Conservation (phyloP, 2,888 invertebrate species). For the Xylota segnis region DNA sequence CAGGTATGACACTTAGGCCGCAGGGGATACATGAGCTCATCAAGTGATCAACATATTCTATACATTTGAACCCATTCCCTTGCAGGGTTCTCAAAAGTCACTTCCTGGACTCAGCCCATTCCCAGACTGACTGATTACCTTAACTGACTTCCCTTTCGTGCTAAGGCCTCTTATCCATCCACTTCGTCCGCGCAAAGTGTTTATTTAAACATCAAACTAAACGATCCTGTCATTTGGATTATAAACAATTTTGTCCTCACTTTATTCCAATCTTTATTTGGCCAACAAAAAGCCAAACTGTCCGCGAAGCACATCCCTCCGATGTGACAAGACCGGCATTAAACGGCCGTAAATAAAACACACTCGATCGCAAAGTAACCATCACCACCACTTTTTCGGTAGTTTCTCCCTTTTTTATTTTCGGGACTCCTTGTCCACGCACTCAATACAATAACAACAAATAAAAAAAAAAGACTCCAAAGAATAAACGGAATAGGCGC, state of each 20-base stretch:
- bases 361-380: slow-evolving; percentile 37
- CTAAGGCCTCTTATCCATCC: background rate
- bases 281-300: slow-evolving; percentile 29
- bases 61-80: too few species aligned
- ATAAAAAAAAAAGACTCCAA: background rate
- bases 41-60: too few species aligned
- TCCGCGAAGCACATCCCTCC: slow-evolving; percentile 40
- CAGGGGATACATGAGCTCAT: too few species aligned
- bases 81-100: too few species aligned
- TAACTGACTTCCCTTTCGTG: background rate
- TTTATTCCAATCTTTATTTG: slow-evolving; percentile 22
- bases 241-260: slow-evolving; percentile 45
- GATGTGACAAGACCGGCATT: slow-evolving; percentile 51
- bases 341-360: slow-evolving; percentile 46
- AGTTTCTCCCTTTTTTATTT: slow-evolving; percentile 19
- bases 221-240: slow-evolving; percentile 42
- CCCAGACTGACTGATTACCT: background rate
- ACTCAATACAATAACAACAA: background rate
- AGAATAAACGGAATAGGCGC: slow-evolving; percentile 59
- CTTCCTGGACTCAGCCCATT: too few species aligned
- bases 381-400: slow-evolving; percentile 28
- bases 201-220: slow-evolving; percentile 57
- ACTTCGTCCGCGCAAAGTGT: background rate
- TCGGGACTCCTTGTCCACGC: slow-evolving; percentile 5
- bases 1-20: too few species aligned